Base-by-base conservation (phyloP, 2,797 vertebrate species). In the Zalophus californianus region DNA sequence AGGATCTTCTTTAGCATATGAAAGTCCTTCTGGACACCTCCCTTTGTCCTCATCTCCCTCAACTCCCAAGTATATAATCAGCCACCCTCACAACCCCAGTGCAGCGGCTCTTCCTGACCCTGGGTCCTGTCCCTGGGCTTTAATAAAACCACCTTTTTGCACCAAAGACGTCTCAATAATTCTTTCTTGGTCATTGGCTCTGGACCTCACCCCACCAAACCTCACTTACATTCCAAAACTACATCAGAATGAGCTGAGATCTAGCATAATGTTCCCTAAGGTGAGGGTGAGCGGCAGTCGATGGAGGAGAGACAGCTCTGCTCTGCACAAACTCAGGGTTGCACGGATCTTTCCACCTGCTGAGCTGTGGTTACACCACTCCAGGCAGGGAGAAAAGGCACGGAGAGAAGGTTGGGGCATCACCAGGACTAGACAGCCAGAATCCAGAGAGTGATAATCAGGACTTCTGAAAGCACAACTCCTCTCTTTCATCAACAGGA, bases 401-500 rank as follows among this genome's bases (percentile, higher is more conserved):
- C 84, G 38, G 41, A 66, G 58, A 91, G 38, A 79, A 52, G 70
- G 54, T 23, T 29, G 15, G 79, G 35, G 10, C 50, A 6, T 41
- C n/a, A 15, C 21, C 10, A 8, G 25, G 29, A 79, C 44, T 29
- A 85, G 90, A 73, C 52, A 95, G 80, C 75, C 78, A 64, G 73
- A 38, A 64, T 48, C 21, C 23, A 54, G 16, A 85, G 27, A 29
- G 10, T 20, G 82, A 80, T 56, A 25, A 95, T 87, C 84, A 50
- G 3, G 48, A 77, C 90, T 89, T 86, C 80, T 58, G 70, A 90
- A 89, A 64, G 78, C 92, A 56, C 52, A 72, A 48, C 68, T 60
- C 18, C 86, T 82, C 48, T 86, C 75, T 38, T 82, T 72, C 52
- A 97, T 90, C 87, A 90, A 64, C 68, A 85, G 85, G 84, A 85